Evolutionary conservation across 2,888 invertebrate genomes (phyloP), one percentile per base, ranked within the genome.

Genomic region (Pandemis heparana): DNA sequence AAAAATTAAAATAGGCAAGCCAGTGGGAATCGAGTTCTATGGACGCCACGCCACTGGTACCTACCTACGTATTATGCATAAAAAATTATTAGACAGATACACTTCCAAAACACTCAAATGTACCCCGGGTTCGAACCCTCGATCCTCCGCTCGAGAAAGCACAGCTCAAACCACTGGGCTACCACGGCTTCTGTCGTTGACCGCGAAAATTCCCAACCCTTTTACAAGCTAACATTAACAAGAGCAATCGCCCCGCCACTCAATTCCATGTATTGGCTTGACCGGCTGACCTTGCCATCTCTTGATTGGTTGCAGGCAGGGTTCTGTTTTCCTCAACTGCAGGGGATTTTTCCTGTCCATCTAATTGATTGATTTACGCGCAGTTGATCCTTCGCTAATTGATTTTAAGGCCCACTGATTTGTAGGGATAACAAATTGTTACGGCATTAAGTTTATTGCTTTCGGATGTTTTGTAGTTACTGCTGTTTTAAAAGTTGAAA

Each of bases 311-410:
- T 41, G 53, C 41, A 48, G 16, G 48, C 32, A 18, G 10, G 48
- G 32, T 46, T 51, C 12, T 32, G 32, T 65, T 73, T 72, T 73
- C 68, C 73, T 64, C 56, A 7, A 67, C 56, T 69, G 65, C 65
- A 65, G n/a, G 14, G 38, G 65, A 38, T 51, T 69, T 67, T 71
- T 59, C 68, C 73, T 48, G 65, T 41, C 32, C 32, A n/a, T 63
- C 68, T 43, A 62, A 32, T 38, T 59, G 68, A 73, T 73, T 73
- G 59, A 73, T 73, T 68, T 63, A 64, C 68, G 59, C 73, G 46
- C 56, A 39, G n/a, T 32, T 60, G 51, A 69, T 73, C 63, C 68
- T 5, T 4, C 56, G 46, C 59, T 73, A 69, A 73, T 73, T 73
- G 63, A 59, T 73, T 73, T 73, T 63, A 56, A 63, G 39, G 41